These are phyloP conservation scores for Drosophila pseudotalamancana DNA, from an alignment of 2,888 invertebrate genomes.

Conservation along the genomic window DNA sequence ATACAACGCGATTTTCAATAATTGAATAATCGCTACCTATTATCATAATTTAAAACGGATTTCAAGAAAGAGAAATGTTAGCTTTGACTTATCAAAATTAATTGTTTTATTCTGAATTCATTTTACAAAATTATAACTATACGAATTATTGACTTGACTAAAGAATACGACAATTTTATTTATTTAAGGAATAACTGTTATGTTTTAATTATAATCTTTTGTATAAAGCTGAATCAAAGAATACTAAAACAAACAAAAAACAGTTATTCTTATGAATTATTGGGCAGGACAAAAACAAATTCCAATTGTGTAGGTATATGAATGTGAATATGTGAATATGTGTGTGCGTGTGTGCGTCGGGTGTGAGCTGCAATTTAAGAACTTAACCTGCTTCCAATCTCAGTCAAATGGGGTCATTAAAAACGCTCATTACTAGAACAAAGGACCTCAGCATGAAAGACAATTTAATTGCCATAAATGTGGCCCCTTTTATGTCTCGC, in stretches of 20 bases:
- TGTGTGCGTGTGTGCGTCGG: background rate
- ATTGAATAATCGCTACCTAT: too few species aligned
- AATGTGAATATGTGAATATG: background rate
- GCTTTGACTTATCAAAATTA: too few species aligned
- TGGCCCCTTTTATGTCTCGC: slow-evolving; percentile 31
- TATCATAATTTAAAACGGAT: too few species aligned
- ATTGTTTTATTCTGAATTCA: too few species aligned
- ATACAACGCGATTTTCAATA: background rate
- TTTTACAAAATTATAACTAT: too few species aligned
- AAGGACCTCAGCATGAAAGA: slow-evolving; percentile 47
- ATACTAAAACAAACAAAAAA: too few species aligned
- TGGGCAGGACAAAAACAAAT: too few species aligned
- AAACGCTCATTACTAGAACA: slow-evolving; percentile 53
- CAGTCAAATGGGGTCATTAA: slow-evolving; percentile 51
- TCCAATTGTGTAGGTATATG: too few species aligned
- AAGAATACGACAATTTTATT: background rate
- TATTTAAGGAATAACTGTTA: background rate
- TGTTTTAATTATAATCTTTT: too few species aligned
- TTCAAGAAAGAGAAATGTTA: too few species aligned
- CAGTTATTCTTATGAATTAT: too few species aligned
- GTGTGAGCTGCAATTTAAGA: slow-evolving; percentile 38
- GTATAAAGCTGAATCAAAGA: too few species aligned
- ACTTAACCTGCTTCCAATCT: slow-evolving; percentile 59
- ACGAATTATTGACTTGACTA: background rate
- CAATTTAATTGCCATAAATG: slow-evolving; percentile 71